Conservation (phyloP, 2,888 invertebrate species). For the Loripinus fragilis region DNA sequence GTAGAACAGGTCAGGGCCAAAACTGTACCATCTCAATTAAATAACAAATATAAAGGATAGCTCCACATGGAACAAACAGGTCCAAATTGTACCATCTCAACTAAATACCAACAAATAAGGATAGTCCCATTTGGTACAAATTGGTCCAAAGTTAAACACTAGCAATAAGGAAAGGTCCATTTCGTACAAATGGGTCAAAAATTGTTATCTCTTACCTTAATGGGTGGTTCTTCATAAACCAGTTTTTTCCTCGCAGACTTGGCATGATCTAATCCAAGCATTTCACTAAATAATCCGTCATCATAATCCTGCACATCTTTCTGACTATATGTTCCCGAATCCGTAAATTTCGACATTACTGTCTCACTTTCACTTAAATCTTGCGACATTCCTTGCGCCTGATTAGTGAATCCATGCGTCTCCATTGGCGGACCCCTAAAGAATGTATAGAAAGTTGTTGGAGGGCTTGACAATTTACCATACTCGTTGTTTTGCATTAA, state of each 20-base stretch:
- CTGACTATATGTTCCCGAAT: slow-evolving; percentile 37
- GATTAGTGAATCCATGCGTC: neutral
- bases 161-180: no score
- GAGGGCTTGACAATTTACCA: slow-evolving; percentile 42
- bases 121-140: no score
- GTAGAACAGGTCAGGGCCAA: no score
- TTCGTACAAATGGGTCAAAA: no score
- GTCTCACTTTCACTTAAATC: slow-evolving; percentile 8
- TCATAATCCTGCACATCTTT: slow-evolving; percentile 41
- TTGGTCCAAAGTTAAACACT: no score
- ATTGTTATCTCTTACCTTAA: neutral
- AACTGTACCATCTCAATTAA: no score
- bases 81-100: no score
- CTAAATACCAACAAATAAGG: no score
- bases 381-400: neutral
- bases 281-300: slow-evolving; percentile 3
- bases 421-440: neutral
- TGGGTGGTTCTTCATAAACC: neutral
- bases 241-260: neutral
- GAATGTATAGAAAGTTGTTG: slow-evolving; percentile 35
- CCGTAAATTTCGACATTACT: slow-evolving; percentile 31
- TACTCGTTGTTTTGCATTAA: slow-evolving; percentile 45
- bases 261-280: neutral
- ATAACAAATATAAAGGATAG: no score
- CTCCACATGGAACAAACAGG: no score